Evolutionary conservation across 2,797 vertebrate genomes (phyloP).

Genomic region (Triplophysa bombifrons): DNA sequence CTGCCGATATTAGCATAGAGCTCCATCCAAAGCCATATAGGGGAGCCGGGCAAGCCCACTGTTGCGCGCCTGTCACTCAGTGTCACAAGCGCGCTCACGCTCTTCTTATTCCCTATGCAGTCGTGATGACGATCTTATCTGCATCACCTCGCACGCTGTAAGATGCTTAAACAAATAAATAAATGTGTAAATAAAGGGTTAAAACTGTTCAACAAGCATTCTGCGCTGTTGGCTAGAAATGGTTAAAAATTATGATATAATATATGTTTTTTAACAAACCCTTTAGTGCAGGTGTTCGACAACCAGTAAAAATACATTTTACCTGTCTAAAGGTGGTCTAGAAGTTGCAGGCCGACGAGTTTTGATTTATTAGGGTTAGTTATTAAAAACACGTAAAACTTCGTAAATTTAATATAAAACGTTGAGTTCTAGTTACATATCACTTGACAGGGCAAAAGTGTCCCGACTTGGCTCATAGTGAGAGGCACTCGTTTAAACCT

Average conservation of each 20-base stretch:
- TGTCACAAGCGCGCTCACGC: constrained; percentile 46
- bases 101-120: neutral
- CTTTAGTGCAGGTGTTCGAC: no score
- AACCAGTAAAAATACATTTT: no score
- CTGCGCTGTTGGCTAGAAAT: no score
- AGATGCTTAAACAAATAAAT: neutral
- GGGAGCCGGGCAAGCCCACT: constrained; percentile 82
- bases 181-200: neutral
- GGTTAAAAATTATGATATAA: no score
- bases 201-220: neutral
- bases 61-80: constrained; percentile 76
- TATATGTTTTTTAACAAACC: no score
- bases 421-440: neutral
- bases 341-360: neutral
- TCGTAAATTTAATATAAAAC: no score
- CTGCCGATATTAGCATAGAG: constrained; percentile 88
- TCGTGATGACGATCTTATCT: constrained; percentile 15
- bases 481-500: neutral
- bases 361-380: no score
- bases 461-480: no score
- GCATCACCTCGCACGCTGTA: neutral
- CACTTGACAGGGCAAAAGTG: no score
- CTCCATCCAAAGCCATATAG: constrained; percentile 94
- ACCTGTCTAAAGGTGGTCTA: no score
- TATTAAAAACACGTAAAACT: neutral